A percentile compares a stretch with the other conserved stretches of the same genome.
Evolutionary conservation across 2,888 invertebrate genomes (phyloP).

Genomic region (Protonemura montana): DNA sequence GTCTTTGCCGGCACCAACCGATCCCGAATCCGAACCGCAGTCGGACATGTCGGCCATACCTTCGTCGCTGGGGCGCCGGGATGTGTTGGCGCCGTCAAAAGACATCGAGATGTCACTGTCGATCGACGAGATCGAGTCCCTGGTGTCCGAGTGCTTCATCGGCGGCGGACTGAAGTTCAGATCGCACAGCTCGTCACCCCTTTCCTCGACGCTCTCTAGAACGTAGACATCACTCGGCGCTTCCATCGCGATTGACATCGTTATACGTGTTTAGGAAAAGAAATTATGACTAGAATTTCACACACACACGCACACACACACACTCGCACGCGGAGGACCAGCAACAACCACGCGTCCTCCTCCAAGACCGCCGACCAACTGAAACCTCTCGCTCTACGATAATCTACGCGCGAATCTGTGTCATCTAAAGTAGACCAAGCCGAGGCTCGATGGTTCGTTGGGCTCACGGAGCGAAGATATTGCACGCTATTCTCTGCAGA

Average conservation of each 20-base stretch:
- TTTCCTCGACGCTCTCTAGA: slow-evolving; percentile 55
- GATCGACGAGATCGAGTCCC: slow-evolving; percentile 69
- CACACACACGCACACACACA: slow-evolving; percentile 28
- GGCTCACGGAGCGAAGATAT: background rate
- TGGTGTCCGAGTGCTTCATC: slow-evolving; percentile 64
- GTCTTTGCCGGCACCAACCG: slow-evolving; percentile 65
- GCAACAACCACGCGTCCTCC: background rate
- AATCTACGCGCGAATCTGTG: slow-evolving; percentile 13
- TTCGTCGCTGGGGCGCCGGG: slow-evolving; percentile 60
- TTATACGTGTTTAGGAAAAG: background rate
- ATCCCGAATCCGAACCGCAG: slow-evolving; percentile 70
- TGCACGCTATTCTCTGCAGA: slow-evolving; percentile 18
- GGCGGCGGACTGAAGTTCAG: slow-evolving; percentile 58
- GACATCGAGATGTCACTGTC: slow-evolving; percentile 68
- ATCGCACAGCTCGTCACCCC: slow-evolving; percentile 57
- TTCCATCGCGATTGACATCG: background rate
- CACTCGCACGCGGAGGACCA: background rate
- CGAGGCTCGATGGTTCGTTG: background rate
- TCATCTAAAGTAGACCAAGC: slow-evolving; percentile 36
- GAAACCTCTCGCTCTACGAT: background rate
- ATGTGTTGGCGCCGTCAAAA: slow-evolving; percentile 60
- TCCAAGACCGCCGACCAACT: slow-evolving; percentile 23
- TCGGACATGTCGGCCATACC: slow-evolving; percentile 72
- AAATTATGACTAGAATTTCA: slow-evolving; percentile 38
- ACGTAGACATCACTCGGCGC: slow-evolving; percentile 29